phyloP scores from a whole-genome alignment of 1,140 invertebrate genomes.

The Magallana ariakensis region DNA sequence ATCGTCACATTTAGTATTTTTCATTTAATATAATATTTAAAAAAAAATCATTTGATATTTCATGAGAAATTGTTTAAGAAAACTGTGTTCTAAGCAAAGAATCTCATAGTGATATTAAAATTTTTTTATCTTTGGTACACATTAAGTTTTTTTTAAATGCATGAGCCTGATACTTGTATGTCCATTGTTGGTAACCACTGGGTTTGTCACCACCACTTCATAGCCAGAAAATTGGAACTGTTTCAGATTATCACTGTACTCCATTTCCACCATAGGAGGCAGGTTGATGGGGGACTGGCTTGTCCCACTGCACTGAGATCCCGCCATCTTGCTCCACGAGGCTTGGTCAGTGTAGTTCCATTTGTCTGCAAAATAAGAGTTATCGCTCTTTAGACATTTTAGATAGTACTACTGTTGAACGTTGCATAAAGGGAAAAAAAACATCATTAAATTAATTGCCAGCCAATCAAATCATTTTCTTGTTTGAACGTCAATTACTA shows the following conservation, averaged over 20 bases:
- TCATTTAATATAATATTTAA: no score
- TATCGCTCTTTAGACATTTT: neutral
- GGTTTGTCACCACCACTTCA: neutral
- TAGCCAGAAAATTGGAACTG: slow-evolving; percentile 51
- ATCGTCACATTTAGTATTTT: neutral
- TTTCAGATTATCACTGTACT: slow-evolving; percentile 13
- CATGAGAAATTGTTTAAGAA: no score
- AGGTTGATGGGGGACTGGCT: slow-evolving; percentile 58
- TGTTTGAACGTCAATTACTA: no score
- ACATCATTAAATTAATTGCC: no score
- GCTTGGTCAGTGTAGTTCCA: neutral
- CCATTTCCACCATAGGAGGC: neutral
- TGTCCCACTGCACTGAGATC: slow-evolving; percentile 9
- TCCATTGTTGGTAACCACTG: slow-evolving; percentile 54
- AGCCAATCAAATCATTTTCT: no score
- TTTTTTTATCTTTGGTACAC: no score
- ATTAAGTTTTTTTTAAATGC: no score
- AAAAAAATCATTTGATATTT: no score
- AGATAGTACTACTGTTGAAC: no score
- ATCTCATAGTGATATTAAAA: no score
- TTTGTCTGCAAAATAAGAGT: slow-evolving; percentile 41
- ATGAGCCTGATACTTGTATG: slow-evolving; percentile 46
- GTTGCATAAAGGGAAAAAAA: no score
- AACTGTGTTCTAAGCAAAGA: no score
- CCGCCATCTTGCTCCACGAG: slow-evolving; percentile 30